Evolutionary conservation across 2,888 invertebrate species (phyloP).

Genomic region (Leptinotarsa haldemani): DNA sequence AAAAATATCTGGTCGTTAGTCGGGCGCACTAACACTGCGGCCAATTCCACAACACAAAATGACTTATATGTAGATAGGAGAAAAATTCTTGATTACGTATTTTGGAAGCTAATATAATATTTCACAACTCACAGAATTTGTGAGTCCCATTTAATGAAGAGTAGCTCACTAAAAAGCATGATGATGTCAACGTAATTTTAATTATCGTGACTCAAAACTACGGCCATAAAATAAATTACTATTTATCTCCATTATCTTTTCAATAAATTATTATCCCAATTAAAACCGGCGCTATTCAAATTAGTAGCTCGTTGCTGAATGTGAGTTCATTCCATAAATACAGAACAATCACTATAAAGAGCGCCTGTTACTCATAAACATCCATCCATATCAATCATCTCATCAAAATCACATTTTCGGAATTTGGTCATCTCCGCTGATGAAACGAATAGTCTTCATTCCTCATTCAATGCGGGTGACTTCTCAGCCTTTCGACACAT

Average conservation of each 20-base stretch:
- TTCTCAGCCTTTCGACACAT: conserved; percentile 8
- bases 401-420: conserved; percentile 26
- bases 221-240: not conserved
- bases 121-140: not conserved
- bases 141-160: not conserved
- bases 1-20: no score
- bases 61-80: no score
- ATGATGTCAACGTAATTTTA: not conserved
- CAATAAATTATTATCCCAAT: not conserved
- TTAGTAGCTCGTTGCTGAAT: conserved; percentile 1
- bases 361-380: not conserved
- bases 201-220: not conserved
- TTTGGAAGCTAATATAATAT: no score
- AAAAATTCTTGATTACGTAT: no score
- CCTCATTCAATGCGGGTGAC: conserved; percentile 9
- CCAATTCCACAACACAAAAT: no score
- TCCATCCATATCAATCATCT: not conserved
- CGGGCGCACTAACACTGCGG: no score
- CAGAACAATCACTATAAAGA: not conserved
- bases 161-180: not conserved
- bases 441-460: not conserved
- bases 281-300: conserved; percentile 11
- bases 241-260: not conserved
- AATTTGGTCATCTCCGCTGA: not conserved
- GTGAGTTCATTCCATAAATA: not conserved